Evolutionary conservation across 2,888 invertebrate species (phyloP).

Genomic region (Falcaria lacertinaria): DNA sequence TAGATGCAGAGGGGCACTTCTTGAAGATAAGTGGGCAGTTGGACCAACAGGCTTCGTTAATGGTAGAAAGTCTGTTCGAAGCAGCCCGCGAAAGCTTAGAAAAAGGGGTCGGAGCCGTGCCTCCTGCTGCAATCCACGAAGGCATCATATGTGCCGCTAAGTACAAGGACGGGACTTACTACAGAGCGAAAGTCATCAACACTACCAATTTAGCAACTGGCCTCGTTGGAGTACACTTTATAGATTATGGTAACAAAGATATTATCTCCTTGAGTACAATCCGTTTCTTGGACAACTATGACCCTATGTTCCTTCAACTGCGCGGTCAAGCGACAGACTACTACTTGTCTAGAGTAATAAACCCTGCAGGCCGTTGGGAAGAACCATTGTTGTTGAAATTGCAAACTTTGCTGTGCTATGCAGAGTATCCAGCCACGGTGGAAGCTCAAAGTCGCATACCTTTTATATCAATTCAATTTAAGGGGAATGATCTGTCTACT

Average conservation of each 20-base stretch:
- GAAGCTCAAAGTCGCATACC: slow-evolving; percentile 60
- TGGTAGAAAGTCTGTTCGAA: slow-evolving; percentile 76
- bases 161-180: slow-evolving; percentile 83
- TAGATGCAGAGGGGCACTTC: slow-evolving; percentile 84
- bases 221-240: slow-evolving; percentile 82
- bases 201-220: slow-evolving; percentile 67
- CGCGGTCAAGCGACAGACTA: slow-evolving; percentile 81
- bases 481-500: slow-evolving; percentile 70
- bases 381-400: slow-evolving; percentile 59
- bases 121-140: slow-evolving; percentile 68
- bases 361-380: slow-evolving; percentile 76
- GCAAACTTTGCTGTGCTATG: slow-evolving; percentile 63
- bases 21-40: slow-evolving; percentile 86
- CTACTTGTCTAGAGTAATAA: slow-evolving; percentile 78
- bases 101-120: slow-evolving; percentile 65
- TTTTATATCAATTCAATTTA: slow-evolving; percentile 68
- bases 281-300: slow-evolving; percentile 76
- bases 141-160: slow-evolving; percentile 83
- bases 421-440: slow-evolving; percentile 54
- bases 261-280: slow-evolving; percentile 80
- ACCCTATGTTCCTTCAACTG: slow-evolving; percentile 67
- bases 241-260: slow-evolving; percentile 84
- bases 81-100: slow-evolving; percentile 59
- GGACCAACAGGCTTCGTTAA: slow-evolving; percentile 76
- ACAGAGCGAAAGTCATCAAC: slow-evolving; percentile 81